Evolutionary conservation across 2,888 invertebrate species (phyloP), one percentile per base, ranked within the genome.

Genomic region (Anodontia alba): DNA sequence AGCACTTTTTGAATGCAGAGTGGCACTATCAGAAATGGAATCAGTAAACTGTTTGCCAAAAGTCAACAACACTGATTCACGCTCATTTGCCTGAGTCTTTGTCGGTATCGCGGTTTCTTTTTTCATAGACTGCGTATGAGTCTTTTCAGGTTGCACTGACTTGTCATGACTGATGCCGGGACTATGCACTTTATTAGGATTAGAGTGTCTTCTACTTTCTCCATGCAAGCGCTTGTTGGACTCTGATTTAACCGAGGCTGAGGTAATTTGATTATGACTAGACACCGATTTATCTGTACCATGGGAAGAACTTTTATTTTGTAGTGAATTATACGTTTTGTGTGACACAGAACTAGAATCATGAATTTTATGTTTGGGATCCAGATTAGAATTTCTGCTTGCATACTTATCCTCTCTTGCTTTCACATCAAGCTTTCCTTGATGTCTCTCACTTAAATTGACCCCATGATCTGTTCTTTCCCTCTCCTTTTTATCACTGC

Each of bases 31-130:
- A 3, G 46, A 46, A 2, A 54, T 26, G 5, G 23, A 20, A 54
- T 51, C 57, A 46, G 74, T 74, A 29, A 83, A 54, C 43, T 83
- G 79, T 43, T 83, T 69, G 17, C 73, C 73, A 5, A 83, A 62
- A 46, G 73, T 67, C 31, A 76, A 71, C 31, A 83, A 70, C 29
- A 83, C 73, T 71, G 83, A 76, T 70, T 77, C 83, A 62, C 83
- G 43, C n/a, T 67, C 66, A 20, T 62, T 46, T 66, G 71, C 43
- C 49, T 43, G 38, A 26, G 73, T 73, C 71, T 77, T 81, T 38
- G 81, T 67, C 36, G 71, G 43, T 23, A 26, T 29, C 66, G 71
- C 71, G 8, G 23, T 10, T 33, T 77, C 72, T 51, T 72, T 72
- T 23, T 23, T 49, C 43, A 42, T 26, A 43, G 76, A 76, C 31